Base-by-base conservation (phyloP, 2,888 invertebrate species). In the Hedya salicella region DNA sequence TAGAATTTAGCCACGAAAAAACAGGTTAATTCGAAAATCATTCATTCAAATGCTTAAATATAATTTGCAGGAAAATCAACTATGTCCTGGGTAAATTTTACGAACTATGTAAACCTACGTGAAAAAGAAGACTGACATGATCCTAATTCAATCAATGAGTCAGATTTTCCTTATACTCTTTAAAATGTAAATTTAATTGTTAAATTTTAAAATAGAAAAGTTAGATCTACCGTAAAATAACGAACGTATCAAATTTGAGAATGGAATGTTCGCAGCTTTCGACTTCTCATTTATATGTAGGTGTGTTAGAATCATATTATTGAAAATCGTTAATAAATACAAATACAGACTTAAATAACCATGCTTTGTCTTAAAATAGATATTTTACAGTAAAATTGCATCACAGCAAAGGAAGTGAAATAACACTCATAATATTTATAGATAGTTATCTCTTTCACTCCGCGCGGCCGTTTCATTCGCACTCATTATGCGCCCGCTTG, bases 381-480 rank as follows among this genome's bases (percentile, higher is more conserved):
- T 82, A 80, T 76, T 79, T 78, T 82, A 67, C 60, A 74, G 72
- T 77, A 76, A 85, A 86, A 89, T 87, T 92, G 92, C 92, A 91
- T 92, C 92, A 92, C 89, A 91, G 78, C 88, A 79, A 80, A 91
- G 92, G 92, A 92, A 92, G 87, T 91, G 89, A 90, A 92, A 89
- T 90, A 90, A 88, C 88, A 89, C 89, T 85, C 91, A 91, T 89
- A 92, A 92, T 91, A 91, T 91, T 91, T 90, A 83, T 88, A 65
- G 65, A 90, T 83, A 87, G 80, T 88, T 76, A 75, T 89, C 91
- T 78, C 88, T 80, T 81, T 85, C 78, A 71, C 70, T 68, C 84
- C 72, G 70, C 73, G 81, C 86, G 81, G 79, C 82, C 81, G 79
- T 91, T 90, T 81, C 80, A 80, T 79, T 91, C 88, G 78, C 87